Conservation (phyloP, 2,797 vertebrate species). For the Labroides dimidiatus region DNA sequence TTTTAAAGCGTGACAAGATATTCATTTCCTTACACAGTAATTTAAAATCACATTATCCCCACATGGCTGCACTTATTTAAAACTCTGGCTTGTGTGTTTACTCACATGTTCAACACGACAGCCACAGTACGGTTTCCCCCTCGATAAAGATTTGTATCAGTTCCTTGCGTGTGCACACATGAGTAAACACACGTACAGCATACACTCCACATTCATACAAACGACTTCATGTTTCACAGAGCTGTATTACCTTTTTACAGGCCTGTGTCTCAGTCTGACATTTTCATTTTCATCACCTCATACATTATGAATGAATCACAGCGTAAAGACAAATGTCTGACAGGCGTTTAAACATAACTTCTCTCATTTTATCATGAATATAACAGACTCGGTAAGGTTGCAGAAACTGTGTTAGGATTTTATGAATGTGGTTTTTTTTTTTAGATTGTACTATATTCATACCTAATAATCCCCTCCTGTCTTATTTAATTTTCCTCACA, state of each 20-base stretch:
- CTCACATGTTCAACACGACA: slow-evolving; percentile 19
- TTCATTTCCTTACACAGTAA: neutral
- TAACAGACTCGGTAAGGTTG: slow-evolving; percentile 31
- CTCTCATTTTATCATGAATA: slow-evolving; percentile 52
- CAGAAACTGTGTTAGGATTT: slow-evolving; percentile 22
- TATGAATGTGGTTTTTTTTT: slow-evolving; percentile 21
- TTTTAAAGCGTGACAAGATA: slow-evolving; percentile 7
- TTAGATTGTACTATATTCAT: slow-evolving; percentile 3
- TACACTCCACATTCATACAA: slow-evolving; percentile 10
- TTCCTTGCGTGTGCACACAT: slow-evolving; percentile 25
- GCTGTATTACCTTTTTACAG: slow-evolving; percentile 55
- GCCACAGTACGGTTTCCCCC: neutral
- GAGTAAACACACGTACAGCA: neutral
- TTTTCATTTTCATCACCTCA: slow-evolving; percentile 76
- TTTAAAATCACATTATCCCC: slow-evolving; percentile 34
- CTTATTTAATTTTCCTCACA: slow-evolving; percentile 6
- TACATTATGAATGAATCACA: slow-evolving; percentile 75
- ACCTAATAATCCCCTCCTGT: neutral
- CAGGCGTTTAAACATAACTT: slow-evolving; percentile 67
- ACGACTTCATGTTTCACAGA: slow-evolving; percentile 47
- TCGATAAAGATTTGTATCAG: slow-evolving; percentile 21
- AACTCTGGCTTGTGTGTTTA: slow-evolving; percentile 28
- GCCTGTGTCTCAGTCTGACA: slow-evolving; percentile 65
- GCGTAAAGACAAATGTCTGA: slow-evolving; percentile 75
- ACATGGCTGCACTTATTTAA: slow-evolving; percentile 9